phyloP scores from a whole-genome alignment of 2,113 vertebrate species.

The Scolopax mira region DNA sequence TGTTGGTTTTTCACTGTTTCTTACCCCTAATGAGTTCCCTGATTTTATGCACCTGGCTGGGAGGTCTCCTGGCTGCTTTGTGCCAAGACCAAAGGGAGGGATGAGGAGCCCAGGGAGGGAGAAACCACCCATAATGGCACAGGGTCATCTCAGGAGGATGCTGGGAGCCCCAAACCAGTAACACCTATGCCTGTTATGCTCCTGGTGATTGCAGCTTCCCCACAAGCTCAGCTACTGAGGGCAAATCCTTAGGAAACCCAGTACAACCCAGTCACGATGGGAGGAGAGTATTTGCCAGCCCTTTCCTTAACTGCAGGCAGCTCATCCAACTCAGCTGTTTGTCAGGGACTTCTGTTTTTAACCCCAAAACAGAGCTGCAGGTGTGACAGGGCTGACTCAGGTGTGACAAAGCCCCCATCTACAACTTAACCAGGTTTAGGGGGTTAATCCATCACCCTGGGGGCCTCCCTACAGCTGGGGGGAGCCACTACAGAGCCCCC shows the following conservation, averaged over 20 bases:
- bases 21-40: not conserved
- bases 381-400: not conserved
- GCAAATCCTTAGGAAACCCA: not conserved
- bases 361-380: not conserved
- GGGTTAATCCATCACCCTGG: too few relatives aligned
- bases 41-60: accelerated
- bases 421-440: not conserved
- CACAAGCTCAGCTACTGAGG: accelerated
- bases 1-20: not conserved
- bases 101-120: not conserved
- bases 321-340: not conserved
- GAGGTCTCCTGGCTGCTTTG: not conserved
- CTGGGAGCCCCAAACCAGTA: not conserved
- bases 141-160: not conserved
- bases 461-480: too few relatives aligned
- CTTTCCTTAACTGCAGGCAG: not conserved
- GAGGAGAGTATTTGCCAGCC: not conserved
- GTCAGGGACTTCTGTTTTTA: not conserved
- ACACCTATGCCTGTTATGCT: not conserved
- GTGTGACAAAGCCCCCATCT: too few relatives aligned
- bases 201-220: accelerated
- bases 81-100: not conserved
- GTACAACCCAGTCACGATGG: accelerated
- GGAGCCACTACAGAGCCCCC: not conserved
- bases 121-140: accelerated